Evolutionary conservation across 2,888 invertebrate genomes (phyloP), one percentile per base, ranked within the genome.

Genomic region (Mimachlamys varia): DNA sequence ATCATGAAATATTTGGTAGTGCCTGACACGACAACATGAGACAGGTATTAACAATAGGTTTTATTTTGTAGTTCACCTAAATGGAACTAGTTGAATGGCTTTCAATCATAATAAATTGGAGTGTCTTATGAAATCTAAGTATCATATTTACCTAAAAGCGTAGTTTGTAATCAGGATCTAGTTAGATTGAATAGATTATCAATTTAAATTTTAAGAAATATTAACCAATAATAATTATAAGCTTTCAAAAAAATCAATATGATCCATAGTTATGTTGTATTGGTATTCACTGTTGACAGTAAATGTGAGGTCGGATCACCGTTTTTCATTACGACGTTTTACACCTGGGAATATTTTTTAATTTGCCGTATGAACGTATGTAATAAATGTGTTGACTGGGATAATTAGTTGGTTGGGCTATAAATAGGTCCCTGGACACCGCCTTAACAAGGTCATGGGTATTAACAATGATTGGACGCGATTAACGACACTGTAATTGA

Each of bases 381-480:
- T 76, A 76, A 76, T 76, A 76, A 33, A 76, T 76, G 33, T 76
- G 76, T 76, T 12, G 76, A 22, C 76, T 27, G 76, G 27, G 76
- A 33, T 76, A 76, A 27, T 76, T 76, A 76, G 62, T 22, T 33
- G 76, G 76, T 27, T 15, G 76, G 76, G 13, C 76, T 76, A 33
- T 76, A 76, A 76, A 76, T 76, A 76, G 76, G 76, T 33, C 76
- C 76, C 76, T 33, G 76, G 76, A 33, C 27, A 76, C 7, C 33
- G 13, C 76, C 62, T 0, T 76, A 15, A 76, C 15, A 15, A 33
- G 76, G 76, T 76, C 76, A 76, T 27, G 15, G 12, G 33, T 12
- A 76, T 33, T 76, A 33, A 33, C 33, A 22, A 76, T 76, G 76
- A 76, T 76, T 76, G 33, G 33, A 33, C 27, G 27, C 12, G 76